These are phyloP conservation scores for Bujurquina vittata DNA, from an alignment of 2,113 vertebrate species.

Conservation along the genomic window DNA sequence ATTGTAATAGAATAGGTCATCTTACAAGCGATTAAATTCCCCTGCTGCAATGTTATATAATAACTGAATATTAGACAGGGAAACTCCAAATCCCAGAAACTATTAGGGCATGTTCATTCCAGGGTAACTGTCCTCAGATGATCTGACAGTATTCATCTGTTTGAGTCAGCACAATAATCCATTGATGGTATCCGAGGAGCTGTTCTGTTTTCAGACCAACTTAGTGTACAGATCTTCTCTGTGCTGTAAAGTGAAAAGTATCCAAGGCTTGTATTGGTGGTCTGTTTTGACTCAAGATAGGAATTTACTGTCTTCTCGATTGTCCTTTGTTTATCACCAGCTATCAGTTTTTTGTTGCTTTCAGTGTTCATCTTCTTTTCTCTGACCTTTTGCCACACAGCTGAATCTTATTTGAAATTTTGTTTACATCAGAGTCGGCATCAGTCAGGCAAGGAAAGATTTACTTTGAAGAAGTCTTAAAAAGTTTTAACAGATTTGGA, in stretches of 20 bases:
- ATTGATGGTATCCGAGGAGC: conserved; percentile 18
- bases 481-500: neutral
- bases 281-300: conserved; percentile 46
- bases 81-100: conserved; percentile 52
- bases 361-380: conserved; percentile 2
- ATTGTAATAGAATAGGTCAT: conserved; percentile 7
- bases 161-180: conserved; percentile 40
- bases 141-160: conserved; percentile 43
- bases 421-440: neutral
- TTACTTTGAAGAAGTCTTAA: conserved; percentile 21
- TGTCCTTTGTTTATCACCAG: conserved; percentile 46
- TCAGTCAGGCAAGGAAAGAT: neutral
- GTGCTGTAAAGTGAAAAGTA: conserved; percentile 14
- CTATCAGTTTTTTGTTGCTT: conserved; percentile 20
- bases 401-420: conserved; percentile 31
- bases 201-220: conserved; percentile 1
- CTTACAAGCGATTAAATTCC: conserved; percentile 22
- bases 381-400: conserved; percentile 6
- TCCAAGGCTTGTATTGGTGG: conserved; percentile 15
- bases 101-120: conserved; percentile 42
- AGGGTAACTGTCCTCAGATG: conserved; percentile 20
- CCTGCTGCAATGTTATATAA: conserved; percentile 33
- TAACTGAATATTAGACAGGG: conserved; percentile 52
- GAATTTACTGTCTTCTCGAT: conserved; percentile 7
- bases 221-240: conserved; percentile 3